Conservation (phyloP, 1,140 invertebrate genomes). For the Drosophila azteca region DNA sequence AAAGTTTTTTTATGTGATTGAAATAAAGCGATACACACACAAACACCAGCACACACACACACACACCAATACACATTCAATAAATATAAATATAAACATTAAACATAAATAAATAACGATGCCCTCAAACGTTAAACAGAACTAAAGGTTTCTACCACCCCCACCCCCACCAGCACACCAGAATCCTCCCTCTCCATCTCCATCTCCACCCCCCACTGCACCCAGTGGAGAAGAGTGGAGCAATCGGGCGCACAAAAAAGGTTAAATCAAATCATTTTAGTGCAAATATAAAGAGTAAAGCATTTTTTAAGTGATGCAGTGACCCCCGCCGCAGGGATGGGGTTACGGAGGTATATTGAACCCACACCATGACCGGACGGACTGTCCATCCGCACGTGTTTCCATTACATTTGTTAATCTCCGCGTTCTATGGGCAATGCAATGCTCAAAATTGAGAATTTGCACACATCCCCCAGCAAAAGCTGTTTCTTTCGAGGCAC, state of each 20-base stretch:
- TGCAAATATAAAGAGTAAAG: constrained; percentile 41
- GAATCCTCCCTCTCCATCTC: neutral
- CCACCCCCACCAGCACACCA: neutral
- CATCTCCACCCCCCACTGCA: no score
- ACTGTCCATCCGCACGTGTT: no score
- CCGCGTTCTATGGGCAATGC: no score
- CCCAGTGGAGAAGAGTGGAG: neutral
- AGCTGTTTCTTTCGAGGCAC: no score
- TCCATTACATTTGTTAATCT: no score
- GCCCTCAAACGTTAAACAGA: constrained; percentile 52
- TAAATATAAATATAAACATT: constrained; percentile 45
- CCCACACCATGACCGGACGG: no score
- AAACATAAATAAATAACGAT: constrained; percentile 68
- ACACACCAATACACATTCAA: constrained; percentile 22
- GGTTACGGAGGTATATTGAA: neutral
- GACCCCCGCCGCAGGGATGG: no score
- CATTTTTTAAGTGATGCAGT: neutral
- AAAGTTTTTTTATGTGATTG: constrained; percentile 64
- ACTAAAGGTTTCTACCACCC: constrained; percentile 7
- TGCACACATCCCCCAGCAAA: no score
- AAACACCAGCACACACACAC: constrained; percentile 8
- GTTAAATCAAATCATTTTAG: constrained; percentile 64
- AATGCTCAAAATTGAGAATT: no score
- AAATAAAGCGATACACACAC: constrained; percentile 63
- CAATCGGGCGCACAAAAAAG: neutral